Evolutionary conservation across 2,113 vertebrate genomes (phyloP).

Genomic region (Equus przewalskii): DNA sequence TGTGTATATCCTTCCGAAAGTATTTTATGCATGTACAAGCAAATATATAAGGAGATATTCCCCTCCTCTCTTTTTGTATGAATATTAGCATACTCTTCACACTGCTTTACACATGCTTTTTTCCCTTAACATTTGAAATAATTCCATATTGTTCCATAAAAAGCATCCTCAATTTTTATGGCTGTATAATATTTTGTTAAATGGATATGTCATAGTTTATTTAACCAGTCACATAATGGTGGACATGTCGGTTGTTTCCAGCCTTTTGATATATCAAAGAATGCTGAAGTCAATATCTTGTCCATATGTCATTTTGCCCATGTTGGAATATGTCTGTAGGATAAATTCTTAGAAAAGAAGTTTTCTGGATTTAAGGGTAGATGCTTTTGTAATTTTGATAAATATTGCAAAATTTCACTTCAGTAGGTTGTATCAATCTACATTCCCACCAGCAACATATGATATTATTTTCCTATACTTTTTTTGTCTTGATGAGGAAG

Average conservation of each 20-base stretch:
- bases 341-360: not conserved
- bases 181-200: not conserved
- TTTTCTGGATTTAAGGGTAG: not conserved
- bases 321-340: not conserved
- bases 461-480: not conserved
- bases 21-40: not conserved
- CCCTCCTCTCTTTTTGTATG: not conserved
- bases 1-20: not conserved
- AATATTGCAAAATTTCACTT: not conserved
- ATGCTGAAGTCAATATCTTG: not conserved
- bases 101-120: not conserved
- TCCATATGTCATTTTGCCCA: not conserved
- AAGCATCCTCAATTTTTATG: not conserved
- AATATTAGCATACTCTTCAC: not conserved
- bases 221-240: not conserved
- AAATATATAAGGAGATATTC: not conserved
- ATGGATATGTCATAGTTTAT: not conserved
- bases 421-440: not conserved
- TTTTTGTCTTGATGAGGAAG: not conserved
- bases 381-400: conserved; percentile 23
- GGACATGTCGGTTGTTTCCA: not conserved
- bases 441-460: not conserved
- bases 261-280: not conserved
- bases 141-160: not conserved
- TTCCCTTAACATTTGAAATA: not conserved